These are phyloP conservation scores for Clunio marinus DNA, from an alignment of 2,888 invertebrate species.

Conservation along the genomic window DNA sequence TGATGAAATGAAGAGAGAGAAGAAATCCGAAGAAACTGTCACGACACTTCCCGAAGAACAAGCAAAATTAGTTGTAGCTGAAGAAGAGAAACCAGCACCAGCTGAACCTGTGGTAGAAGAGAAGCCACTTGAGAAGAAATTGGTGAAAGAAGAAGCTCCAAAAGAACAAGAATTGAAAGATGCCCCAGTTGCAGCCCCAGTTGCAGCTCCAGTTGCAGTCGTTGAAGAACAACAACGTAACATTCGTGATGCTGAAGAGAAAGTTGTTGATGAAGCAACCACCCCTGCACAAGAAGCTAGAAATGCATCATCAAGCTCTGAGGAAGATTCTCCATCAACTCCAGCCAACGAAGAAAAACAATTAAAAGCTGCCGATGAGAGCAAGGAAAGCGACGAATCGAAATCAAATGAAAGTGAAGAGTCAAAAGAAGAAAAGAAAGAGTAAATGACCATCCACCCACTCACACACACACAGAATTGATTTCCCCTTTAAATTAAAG, in stretches of 20 bases:
- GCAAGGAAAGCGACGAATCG: constrained; percentile 41
- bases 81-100: constrained; percentile 40
- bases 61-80: background rate
- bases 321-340: constrained; percentile 41
- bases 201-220: constrained; percentile 40
- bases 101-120: constrained; percentile 44
- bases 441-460: constrained; percentile 2
- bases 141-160: constrained; percentile 42
- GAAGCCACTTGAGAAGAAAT: constrained; percentile 41
- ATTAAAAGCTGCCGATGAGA: constrained; percentile 41
- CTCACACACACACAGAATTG: background rate
- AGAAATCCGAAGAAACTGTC: constrained; percentile 41
- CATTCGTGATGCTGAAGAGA: constrained; percentile 46
- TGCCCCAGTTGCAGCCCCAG: constrained; percentile 40
- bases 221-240: constrained; percentile 42
- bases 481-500: too few relatives aligned
- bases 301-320: constrained; percentile 40
- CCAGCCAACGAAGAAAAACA: constrained; percentile 41
- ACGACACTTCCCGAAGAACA: constrained; percentile 40
- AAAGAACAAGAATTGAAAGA: constrained; percentile 44
- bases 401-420: constrained; percentile 46
- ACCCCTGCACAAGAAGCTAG: constrained; percentile 42
- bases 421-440: constrained; percentile 28
- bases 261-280: constrained; percentile 45
- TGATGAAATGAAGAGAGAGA: constrained; percentile 39